Evolutionary conservation across 1,140 invertebrate genomes (phyloP), one percentile per base, ranked within the genome.

Genomic region (Brachionus rubens): DNA sequence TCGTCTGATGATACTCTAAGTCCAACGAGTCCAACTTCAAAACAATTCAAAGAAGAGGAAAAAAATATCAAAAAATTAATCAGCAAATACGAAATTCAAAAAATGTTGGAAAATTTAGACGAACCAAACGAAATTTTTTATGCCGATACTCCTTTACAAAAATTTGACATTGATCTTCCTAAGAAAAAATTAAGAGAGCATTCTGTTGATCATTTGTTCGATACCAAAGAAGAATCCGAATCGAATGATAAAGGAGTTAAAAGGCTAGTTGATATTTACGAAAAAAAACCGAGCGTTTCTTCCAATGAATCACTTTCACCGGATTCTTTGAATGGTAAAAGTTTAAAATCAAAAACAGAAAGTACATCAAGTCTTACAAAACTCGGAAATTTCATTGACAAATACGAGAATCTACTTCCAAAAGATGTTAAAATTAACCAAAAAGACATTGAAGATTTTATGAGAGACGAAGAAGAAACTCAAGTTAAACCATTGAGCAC

Each of bases 31-130:
- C 40, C 59, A 33, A 62, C 56, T 40, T 36, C 28, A 46, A 41
- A 28, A 46, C 36, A 65, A 12, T 19, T 12, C 9, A 43, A 46
- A 21, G 10, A 43, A 28, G 59, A 65, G 33, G 59, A 65, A 28
- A 65, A 65, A 43, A 65, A 43, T 28, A 65, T 65, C 19, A 65
- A 65, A 65, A 65, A 65, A 41, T 14, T 65, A 24, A 65, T 65
- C 2, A 65, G 40, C 24, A 65, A 65, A 65, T 65, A 65, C n/a
- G 59, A 65, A 65, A 65, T 65, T 24, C 59, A 36, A 10, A 65
- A 65, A 21, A 65, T 65, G 33, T 24, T 43, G 26, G 65, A 70
- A 12, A 33, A 70, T 70, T 50, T 70, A 33, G 7, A 46, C 24
- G 65, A 70, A 19, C 54, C 54, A 6, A 36, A 40, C 36, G 54